Evolutionary conservation across 2,888 invertebrate species (phyloP), one percentile per base, ranked within the genome.

Genomic region (Hirtodrosophila histrioides): DNA sequence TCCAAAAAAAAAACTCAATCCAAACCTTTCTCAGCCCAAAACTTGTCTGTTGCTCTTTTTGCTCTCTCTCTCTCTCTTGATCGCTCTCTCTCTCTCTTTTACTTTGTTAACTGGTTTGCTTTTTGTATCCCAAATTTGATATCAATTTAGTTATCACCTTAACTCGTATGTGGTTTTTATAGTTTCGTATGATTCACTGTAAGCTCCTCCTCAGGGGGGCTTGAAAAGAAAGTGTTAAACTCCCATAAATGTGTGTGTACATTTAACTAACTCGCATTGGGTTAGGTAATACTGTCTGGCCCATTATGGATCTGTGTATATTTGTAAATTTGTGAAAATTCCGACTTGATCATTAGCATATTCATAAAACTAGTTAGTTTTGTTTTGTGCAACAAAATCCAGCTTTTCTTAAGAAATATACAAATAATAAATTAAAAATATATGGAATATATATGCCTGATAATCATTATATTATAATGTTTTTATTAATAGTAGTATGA

Each of bases 161-260:
- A 39, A 35, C 6, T 51, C 7, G 33, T 39, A 36, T 50, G 35
- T 27, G 37, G 23, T 45, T 61, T 40, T 39, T 24, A 40, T 36
- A 24, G 54, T 55, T 56, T 4, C 43, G 23, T 11, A 60, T 76
- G 77, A 75, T 53, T 77, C 75, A 75, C 9, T 5, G 27, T 6
- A 7, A 8, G 31, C 27, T 27, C 45, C 54, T 56, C 31, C n/a
- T n/a, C n/a, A n/a, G 54, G 51, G 35, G 48, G 43, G 53, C 35
- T 33, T 51, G 51, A 75, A 75, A 76, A 72, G 75, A 75, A 75
- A 75, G 75, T 75, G 73, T 62, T 65, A 44, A 54, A 49, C 35
- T 53, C 35, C 27, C 48, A 45, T 29, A 33, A 41, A 61, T n/a
- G 31, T 39, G 23, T 40, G 12, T 58, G 4, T 31, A 31, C 35